Conservation (phyloP, 2,113 vertebrate species). For the Boulengeromyrus knoepffleri region DNA sequence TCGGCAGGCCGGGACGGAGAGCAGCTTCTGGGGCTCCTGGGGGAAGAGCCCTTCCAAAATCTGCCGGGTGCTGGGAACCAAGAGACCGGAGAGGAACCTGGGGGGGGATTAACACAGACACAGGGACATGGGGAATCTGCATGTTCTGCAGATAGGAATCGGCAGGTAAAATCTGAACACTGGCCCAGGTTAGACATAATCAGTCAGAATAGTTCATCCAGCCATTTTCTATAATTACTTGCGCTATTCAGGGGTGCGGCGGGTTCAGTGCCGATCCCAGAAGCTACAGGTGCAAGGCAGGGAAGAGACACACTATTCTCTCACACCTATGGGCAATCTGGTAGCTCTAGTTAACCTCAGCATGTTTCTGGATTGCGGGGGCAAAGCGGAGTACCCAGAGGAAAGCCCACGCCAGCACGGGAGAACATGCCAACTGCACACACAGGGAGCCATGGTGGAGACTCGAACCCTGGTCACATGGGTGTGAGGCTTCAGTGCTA, state of each 20-base stretch:
- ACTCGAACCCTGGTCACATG: neutral
- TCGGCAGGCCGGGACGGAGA: neutral
- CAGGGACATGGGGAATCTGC: neutral
- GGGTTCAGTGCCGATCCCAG: neutral
- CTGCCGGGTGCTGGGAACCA: conserved; percentile 37
- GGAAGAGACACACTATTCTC: neutral
- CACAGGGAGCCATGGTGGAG: neutral
- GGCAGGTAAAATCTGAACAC: neutral
- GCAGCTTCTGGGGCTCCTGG: neutral
- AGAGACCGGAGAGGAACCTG: conserved; percentile 43
- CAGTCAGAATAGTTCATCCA: neutral
- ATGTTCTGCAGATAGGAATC: neutral
- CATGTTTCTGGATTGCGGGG: neutral
- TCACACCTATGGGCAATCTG: neutral
- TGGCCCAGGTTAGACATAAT: neutral
- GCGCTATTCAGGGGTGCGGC: neutral
- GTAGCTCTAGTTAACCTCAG: neutral
- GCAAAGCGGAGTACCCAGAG: neutral
- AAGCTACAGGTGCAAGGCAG: neutral
- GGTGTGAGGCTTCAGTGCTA: neutral
- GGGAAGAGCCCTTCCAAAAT: conserved; percentile 40
- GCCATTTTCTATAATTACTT: neutral
- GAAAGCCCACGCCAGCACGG: neutral
- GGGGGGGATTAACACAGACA: neutral
- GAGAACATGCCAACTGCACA: neutral